Evolutionary conservation across 2,888 invertebrate species (phyloP).

Genomic region (Coelinius sp.): DNA sequence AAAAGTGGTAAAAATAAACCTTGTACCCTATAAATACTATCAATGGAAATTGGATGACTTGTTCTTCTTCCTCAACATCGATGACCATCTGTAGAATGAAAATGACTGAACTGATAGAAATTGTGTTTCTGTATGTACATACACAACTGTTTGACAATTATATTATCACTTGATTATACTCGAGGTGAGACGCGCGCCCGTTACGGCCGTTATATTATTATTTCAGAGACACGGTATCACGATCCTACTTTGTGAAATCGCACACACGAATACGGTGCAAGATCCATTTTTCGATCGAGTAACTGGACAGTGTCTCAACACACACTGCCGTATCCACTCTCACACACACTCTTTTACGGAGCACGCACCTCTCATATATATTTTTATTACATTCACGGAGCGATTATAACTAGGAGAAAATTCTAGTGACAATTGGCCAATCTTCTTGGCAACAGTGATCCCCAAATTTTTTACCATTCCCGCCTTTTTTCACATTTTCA

Average conservation of each 20-base stretch:
- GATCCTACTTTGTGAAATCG: constrained; percentile 51
- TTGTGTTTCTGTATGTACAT: background rate
- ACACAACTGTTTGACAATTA: background rate
- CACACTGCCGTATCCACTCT: constrained; percentile 15
- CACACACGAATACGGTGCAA: constrained; percentile 54
- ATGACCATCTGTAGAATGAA: constrained; percentile 61
- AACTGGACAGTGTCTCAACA: constrained; percentile 31
- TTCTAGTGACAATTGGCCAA: too few relatives aligned
- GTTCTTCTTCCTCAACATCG: constrained; percentile 45
- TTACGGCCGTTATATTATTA: constrained; percentile 39
- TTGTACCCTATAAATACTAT: constrained; percentile 66
- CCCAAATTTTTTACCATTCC: too few relatives aligned
- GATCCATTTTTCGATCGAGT: constrained; percentile 59
- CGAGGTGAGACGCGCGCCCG: constrained; percentile 16
- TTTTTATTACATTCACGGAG: too few relatives aligned
- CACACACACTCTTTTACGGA: background rate
- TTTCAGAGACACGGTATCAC: constrained; percentile 43
- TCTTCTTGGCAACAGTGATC: too few relatives aligned
- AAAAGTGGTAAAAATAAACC: constrained; percentile 47
- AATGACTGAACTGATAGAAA: constrained; percentile 42
- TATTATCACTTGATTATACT: background rate
- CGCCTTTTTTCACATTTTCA: too few relatives aligned
- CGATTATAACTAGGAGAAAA: too few relatives aligned
- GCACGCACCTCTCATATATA: too few relatives aligned
- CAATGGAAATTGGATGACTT: constrained; percentile 62